phyloP scores from a whole-genome alignment of 2,888 invertebrate genomes.

The Sericinus montela region DNA sequence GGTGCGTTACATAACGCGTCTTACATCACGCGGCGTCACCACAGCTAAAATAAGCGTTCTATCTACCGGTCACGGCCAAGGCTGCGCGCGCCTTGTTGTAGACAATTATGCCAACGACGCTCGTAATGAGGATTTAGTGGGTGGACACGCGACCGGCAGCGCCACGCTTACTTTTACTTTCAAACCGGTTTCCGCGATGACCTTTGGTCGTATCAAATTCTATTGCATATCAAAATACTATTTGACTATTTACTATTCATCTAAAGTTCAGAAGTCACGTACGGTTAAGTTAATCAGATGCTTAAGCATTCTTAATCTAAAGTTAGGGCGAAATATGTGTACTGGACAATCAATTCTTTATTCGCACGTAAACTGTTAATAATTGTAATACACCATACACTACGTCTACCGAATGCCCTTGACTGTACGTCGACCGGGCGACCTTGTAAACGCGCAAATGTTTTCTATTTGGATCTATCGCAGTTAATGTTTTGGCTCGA shows the following conservation, averaged over 20 bases:
- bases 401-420: constrained; percentile 71
- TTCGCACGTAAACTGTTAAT: constrained; percentile 41
- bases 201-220: constrained; percentile 47
- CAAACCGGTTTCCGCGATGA: constrained; percentile 60
- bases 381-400: constrained; percentile 36
- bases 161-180: constrained; percentile 71
- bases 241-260: not conserved
- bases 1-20: constrained; percentile 56
- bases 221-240: constrained; percentile 32
- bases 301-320: not conserved
- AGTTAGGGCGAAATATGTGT: constrained; percentile 6
- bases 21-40: constrained; percentile 73
- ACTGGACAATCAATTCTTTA: constrained; percentile 20
- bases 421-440: constrained; percentile 72
- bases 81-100: constrained; percentile 63
- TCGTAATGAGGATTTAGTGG: constrained; percentile 75
- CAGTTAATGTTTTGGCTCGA: constrained; percentile 49
- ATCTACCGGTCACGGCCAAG: constrained; percentile 77
- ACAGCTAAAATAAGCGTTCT: constrained; percentile 72
- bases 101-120: constrained; percentile 63
- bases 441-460: constrained; percentile 68
- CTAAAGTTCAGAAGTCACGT: too few relatives aligned
- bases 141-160: constrained; percentile 63
- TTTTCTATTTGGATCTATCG: constrained; percentile 62
- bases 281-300: too few relatives aligned